phyloP scores from a whole-genome alignment of 2,888 invertebrate genomes.

The Cantharis flavilabris region DNA sequence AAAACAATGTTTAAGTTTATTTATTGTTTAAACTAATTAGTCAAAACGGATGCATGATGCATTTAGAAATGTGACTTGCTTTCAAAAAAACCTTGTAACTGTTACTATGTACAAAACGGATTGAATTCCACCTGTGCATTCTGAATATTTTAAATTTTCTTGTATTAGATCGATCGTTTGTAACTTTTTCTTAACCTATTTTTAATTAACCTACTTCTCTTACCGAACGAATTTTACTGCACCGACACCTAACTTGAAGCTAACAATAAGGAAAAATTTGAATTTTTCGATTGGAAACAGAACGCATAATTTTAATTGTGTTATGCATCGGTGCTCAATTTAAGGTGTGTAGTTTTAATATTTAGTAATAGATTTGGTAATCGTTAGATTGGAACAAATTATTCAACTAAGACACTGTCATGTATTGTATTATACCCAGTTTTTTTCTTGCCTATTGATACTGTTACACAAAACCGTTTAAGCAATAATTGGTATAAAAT shows the following conservation, averaged over 20 bases:
- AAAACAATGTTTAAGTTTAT: not conserved
- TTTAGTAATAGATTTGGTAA: not conserved
- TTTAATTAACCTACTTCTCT: not conserved
- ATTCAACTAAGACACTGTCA: not conserved
- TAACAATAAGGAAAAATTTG: not conserved
- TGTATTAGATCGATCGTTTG: not conserved
- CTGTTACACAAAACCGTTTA: not conserved
- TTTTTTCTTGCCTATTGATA: not conserved
- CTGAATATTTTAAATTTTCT: not conserved
- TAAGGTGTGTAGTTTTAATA: not conserved
- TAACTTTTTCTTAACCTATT: not conserved
- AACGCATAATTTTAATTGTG: not conserved
- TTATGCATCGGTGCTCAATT: not conserved
- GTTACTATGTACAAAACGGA: not conserved
- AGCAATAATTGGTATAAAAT: not conserved
- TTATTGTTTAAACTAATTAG: not conserved
- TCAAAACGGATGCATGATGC: not conserved
- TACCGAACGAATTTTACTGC: not conserved
- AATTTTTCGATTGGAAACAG: not conserved
- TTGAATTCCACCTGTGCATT: not conserved
- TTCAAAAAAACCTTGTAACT: not conserved
- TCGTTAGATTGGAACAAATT: not conserved
- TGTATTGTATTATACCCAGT: not conserved
- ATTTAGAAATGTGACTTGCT: not conserved
- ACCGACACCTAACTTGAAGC: not conserved